Evolutionary conservation across 2,113 vertebrate species (phyloP).

Genomic region (Melierax canorus): DNA sequence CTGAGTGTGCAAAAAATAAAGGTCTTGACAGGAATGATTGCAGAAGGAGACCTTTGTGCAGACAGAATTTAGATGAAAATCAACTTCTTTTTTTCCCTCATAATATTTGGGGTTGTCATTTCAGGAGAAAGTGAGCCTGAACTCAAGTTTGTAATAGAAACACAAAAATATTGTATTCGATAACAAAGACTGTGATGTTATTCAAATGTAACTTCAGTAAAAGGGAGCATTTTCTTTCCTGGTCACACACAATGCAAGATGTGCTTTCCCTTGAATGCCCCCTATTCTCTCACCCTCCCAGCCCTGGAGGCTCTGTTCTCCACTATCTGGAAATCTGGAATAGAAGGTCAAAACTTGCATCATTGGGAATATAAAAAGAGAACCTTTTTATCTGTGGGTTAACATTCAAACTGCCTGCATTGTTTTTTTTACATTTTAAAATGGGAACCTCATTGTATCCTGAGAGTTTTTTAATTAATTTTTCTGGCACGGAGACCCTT

Average conservation of each 20-base stretch:
- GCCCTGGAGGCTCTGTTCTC: not conserved
- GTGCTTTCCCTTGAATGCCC: not conserved
- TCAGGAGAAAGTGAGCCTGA: not conserved
- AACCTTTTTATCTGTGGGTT: not conserved
- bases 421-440: not conserved
- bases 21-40: too few relatives aligned
- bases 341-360: slow-evolving; percentile 1
- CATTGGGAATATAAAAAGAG: not conserved
- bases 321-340: not conserved
- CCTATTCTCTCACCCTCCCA: not conserved
- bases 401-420: not conserved
- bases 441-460: not conserved
- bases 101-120: not conserved
- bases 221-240: not conserved
- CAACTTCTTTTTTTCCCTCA: not conserved
- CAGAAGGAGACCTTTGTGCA: too few relatives aligned
- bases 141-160: not conserved
- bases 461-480: not conserved
- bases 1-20: too few relatives aligned
- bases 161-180: not conserved
- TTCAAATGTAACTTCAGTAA: not conserved
- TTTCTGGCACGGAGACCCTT: not conserved
- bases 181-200: not conserved
- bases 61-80: not conserved
- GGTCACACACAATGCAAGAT: not conserved